phyloP scores from a whole-genome alignment of 2,113 vertebrate genomes.

The Craseonycteris thonglongyai region DNA sequence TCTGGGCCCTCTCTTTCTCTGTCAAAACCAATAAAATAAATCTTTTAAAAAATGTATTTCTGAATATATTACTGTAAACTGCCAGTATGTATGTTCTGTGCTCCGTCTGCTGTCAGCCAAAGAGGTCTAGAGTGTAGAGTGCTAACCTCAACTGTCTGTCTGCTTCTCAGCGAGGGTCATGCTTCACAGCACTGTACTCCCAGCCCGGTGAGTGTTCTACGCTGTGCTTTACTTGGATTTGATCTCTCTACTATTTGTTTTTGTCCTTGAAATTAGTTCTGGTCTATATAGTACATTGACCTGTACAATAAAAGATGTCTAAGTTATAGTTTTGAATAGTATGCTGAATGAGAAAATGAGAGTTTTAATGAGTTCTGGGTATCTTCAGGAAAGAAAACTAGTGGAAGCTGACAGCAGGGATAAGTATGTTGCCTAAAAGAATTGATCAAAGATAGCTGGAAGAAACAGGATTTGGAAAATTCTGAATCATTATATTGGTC shows the following conservation, averaged over 20 bases:
- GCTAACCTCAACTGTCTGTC: no score
- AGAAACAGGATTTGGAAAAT: background rate
- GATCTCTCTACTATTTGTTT: background rate
- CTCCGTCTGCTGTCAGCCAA: background rate
- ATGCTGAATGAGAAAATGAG: background rate
- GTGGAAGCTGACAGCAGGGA: background rate
- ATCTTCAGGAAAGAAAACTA: background rate
- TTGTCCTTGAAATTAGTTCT: background rate
- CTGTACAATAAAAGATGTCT: background rate
- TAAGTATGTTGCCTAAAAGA: background rate
- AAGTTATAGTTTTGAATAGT: background rate
- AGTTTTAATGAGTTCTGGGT: background rate
- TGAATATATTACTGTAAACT: background rate
- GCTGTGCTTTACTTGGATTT: background rate
- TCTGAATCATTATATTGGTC: background rate
- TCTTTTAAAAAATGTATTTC: no score
- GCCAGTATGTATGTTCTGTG: background rate
- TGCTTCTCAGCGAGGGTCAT: background rate
- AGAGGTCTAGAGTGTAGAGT: background rate
- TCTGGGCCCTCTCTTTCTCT: no score
- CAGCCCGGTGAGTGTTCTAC: background rate
- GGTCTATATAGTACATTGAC: no score
- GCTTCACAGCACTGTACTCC: accelerated
- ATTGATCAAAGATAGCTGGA: background rate
- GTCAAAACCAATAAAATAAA: no score